phyloP scores from a whole-genome alignment of 2,113 vertebrate species.

The Rhinichthys klamathensis region DNA sequence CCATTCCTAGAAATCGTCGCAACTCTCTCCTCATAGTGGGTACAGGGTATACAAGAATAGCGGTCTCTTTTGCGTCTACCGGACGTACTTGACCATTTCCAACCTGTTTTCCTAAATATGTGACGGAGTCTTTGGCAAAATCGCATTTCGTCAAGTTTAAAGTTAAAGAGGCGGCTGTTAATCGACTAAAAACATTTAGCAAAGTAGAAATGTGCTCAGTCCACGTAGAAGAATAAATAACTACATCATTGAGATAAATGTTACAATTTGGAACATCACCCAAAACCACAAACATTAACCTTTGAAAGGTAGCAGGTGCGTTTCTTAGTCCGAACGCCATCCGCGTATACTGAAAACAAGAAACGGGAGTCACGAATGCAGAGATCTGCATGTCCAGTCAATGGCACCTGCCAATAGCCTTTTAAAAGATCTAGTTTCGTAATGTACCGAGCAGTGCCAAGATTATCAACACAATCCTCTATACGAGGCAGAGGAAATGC shows the following conservation, averaged over 20 bases:
- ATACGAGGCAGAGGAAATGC: no score
- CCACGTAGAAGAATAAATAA: background rate
- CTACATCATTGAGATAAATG: background rate
- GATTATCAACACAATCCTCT: no score
- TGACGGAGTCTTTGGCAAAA: background rate
- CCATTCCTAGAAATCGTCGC: background rate
- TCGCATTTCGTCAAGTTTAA: background rate
- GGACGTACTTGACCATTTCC: background rate
- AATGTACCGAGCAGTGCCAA: no score
- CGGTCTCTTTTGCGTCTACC: background rate
- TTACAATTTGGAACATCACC: background rate
- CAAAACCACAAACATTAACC: no score
- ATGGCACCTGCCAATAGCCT: no score
- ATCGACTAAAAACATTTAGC: background rate
- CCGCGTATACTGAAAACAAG: background rate
- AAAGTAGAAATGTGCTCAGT: background rate
- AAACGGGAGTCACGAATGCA: background rate
- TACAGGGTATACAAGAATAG: background rate
- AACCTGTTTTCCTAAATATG: background rate
- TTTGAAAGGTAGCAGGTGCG: no score
- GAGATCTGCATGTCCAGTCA: background rate
- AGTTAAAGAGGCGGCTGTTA: background rate
- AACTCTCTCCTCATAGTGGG: background rate
- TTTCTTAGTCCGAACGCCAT: background rate
- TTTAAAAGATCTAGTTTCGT: no score